These are phyloP conservation scores for Austrofundulus limnaeus DNA, from an alignment of 2,113 vertebrate genomes.

Conservation along the genomic window DNA sequence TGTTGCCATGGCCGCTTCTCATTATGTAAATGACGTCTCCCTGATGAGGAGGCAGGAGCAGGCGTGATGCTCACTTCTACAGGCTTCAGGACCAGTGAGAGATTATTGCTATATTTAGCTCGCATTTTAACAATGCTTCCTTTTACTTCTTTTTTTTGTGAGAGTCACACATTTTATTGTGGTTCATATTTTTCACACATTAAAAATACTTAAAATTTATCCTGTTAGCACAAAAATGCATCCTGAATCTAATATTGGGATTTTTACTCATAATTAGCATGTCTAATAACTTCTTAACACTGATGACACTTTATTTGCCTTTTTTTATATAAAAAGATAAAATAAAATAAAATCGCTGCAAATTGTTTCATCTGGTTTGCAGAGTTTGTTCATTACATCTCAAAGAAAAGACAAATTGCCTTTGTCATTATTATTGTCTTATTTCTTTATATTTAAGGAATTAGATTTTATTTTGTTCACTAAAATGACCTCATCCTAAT, in stretches of 20 bases:
- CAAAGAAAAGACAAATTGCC: no score
- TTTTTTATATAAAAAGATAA: no score
- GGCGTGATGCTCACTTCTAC: slow-evolving; percentile 64
- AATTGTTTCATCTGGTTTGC: slow-evolving; percentile 39
- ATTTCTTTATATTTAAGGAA: no score
- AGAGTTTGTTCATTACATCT: neutral
- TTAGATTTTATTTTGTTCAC: no score
- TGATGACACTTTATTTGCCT: neutral
- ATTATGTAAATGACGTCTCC: slow-evolving; percentile 75
- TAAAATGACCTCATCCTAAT: no score
- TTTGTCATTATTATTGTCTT: no score
- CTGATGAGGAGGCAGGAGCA: slow-evolving; percentile 61
- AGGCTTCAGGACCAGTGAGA: slow-evolving; percentile 69
- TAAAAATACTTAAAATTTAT: slow-evolving; percentile 7
- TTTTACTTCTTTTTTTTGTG: slow-evolving; percentile 45
- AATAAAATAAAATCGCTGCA: no score
- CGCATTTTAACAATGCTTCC: slow-evolving; percentile 59
- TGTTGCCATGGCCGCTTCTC: slow-evolving; percentile 72
- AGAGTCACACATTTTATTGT: slow-evolving; percentile 45
- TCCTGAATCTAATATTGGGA: neutral
- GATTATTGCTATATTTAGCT: slow-evolving; percentile 75
- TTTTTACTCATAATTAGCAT: neutral
- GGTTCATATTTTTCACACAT: slow-evolving; percentile 37
- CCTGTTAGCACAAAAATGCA: neutral
- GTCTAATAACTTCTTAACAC: slow-evolving; percentile 14